These are phyloP conservation scores for Junco hyemalis DNA, from an alignment of 2,113 vertebrate genomes.

Conservation along the genomic window DNA sequence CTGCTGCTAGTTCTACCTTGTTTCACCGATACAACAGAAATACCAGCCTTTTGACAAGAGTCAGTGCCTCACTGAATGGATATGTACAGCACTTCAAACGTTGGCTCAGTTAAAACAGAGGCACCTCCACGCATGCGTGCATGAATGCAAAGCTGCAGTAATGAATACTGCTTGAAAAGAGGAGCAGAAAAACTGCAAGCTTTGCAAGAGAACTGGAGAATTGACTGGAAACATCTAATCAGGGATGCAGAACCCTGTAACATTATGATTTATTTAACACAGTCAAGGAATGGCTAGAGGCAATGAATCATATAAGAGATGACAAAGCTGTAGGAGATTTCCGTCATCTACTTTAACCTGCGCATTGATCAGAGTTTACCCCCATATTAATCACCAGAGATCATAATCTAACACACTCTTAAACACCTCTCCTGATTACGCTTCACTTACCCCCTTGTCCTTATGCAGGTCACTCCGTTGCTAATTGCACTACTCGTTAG, in stretches of 20 bases:
- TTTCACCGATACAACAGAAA: neutral
- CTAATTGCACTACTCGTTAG: slow-evolving; percentile 63
- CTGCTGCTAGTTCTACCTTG: neutral
- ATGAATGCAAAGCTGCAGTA: neutral
- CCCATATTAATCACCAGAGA: slow-evolving; percentile 46
- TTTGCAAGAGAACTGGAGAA: slow-evolving; percentile 14
- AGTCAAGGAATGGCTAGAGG: neutral
- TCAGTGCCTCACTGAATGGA: neutral
- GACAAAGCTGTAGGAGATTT: slow-evolving; percentile 45
- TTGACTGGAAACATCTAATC: slow-evolving; percentile 40
- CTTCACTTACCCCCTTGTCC: slow-evolving; percentile 65
- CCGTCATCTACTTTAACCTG: slow-evolving; percentile 29
- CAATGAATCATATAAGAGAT: slow-evolving; percentile 9
- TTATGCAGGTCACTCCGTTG: slow-evolving; percentile 17
- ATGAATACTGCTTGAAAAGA: fast-evolving
- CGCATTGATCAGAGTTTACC: slow-evolving; percentile 44
- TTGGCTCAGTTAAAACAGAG: neutral
- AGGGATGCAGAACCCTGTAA: slow-evolving; percentile 37
- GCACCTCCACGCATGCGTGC: fast-evolving
- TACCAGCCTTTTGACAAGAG: neutral
- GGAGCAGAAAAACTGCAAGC: neutral
- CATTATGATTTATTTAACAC: slow-evolving; percentile 35
- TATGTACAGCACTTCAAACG: neutral
- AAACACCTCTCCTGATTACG: slow-evolving; percentile 57
- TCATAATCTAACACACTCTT: slow-evolving; percentile 45